Base-by-base conservation (phyloP, 2,113 vertebrate genomes). In the Sula dactylatra region DNA sequence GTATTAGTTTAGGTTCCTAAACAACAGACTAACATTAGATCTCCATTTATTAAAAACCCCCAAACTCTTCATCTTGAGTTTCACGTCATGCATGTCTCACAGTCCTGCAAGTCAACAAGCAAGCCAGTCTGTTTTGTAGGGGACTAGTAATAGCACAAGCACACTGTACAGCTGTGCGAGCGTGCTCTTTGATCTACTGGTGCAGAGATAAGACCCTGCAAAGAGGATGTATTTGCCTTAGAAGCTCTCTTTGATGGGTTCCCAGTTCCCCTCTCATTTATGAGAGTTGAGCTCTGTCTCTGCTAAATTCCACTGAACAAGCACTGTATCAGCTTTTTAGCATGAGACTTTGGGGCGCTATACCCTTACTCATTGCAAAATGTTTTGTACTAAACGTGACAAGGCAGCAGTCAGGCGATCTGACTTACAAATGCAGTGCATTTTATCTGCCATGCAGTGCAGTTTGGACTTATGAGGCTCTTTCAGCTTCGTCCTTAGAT, bases 291-390 rank as follows among this genome's bases (percentile, higher is more conserved):
- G 50, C 42, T 86, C 38, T 38, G 62, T 70, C 31, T 29, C 83
- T 95, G 83, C 69, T 89, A 55, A 82, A 10, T 94, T 67, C 44
- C 56, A 58, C 32, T 44, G 58, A 74, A n/a, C 59, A 73, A 92
- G 29, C 21, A 32, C 36, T 1, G 0, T 34, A 7, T 31, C 64
- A 44, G 81, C 59, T 74, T 86, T 50, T 65, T 66, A 56, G 69
- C 50, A n/a, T 45, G 14, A 86, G 40, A 19, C 58, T 29, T 78
- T 34, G 34, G 36, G 55, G 42, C 9, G 22, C 83, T 40, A 12
- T 10, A 24, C 7, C 45, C 26, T 47, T 59, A 66, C 13, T 2
- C 13, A 1, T 10, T 18, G 67, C 64, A 44, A 50, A n/a, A 50
- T 8, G 4, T 7, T 81, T 78, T 83, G 76, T 52, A 25, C 59